phyloP scores from a whole-genome alignment of 1,140 invertebrate species.

The Maconellicoccus hirsutus region DNA sequence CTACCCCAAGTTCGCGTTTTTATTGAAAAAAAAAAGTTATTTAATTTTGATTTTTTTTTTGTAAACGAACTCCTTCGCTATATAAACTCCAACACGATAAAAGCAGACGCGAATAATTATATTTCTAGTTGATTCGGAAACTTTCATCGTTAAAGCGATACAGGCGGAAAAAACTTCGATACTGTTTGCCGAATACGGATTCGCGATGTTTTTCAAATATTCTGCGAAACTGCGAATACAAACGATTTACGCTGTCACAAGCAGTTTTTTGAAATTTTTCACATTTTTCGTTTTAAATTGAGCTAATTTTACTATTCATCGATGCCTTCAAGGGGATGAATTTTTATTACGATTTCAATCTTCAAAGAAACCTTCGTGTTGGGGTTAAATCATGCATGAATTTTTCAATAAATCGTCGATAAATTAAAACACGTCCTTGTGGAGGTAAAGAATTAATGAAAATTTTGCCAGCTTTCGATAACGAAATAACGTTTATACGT shows the following conservation, averaged over 20 bases:
- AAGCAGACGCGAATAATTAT: background rate
- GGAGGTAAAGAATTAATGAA: too few relatives aligned
- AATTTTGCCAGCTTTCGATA: too few relatives aligned
- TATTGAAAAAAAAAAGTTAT: background rate
- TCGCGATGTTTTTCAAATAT: slow-evolving; percentile 4
- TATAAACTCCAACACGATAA: too few relatives aligned
- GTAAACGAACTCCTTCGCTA: background rate
- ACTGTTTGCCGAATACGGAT: background rate
- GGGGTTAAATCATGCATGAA: too few relatives aligned
- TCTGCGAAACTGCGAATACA: background rate
- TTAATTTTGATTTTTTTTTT: too few relatives aligned
- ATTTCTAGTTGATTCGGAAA: background rate
- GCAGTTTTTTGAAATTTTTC: slow-evolving; percentile 9
- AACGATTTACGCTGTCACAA: background rate
- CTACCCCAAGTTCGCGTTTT: background rate
- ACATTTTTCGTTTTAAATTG: background rate
- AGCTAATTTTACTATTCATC: background rate
- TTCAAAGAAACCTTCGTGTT: too few relatives aligned
- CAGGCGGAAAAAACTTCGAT: background rate
- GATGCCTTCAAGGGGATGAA: too few relatives aligned
- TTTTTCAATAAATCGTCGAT: too few relatives aligned
- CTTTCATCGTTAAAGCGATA: background rate
- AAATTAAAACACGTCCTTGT: too few relatives aligned
- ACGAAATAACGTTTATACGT: too few relatives aligned
- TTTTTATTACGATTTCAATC: too few relatives aligned